Percentiles rank a stretch among this genome's conserved stretches.
Evolutionary conservation across 2,797 vertebrate species (phyloP).

Genomic region (Micromesistius poutassou): DNA sequence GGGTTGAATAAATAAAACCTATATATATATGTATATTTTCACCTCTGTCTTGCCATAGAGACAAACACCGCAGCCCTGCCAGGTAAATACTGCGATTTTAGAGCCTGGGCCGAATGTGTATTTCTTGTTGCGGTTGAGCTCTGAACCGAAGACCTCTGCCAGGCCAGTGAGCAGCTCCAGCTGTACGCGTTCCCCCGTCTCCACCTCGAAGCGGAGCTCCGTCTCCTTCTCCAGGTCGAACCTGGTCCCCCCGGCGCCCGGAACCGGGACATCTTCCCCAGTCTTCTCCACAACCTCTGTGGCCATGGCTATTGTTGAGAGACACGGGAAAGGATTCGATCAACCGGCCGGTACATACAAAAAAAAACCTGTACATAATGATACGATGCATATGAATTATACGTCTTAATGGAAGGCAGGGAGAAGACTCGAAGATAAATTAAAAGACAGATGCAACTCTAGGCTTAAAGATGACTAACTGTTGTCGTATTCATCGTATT

Average conservation of each 20-base stretch:
- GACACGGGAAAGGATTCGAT: background rate
- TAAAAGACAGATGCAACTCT: no score
- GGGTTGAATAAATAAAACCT: background rate
- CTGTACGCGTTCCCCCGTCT: slow-evolving; percentile 85
- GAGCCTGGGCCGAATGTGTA: slow-evolving; percentile 91
- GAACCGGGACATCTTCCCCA: slow-evolving; percentile 61
- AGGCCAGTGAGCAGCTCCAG: slow-evolving; percentile 89
- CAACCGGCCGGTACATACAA: background rate
- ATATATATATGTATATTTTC: slow-evolving; percentile 11
- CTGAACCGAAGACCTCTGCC: slow-evolving; percentile 94
- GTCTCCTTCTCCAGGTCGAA: slow-evolving; percentile 95
- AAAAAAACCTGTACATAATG: background rate
- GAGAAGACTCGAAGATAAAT: no score
- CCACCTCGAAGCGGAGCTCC: slow-evolving; percentile 95
- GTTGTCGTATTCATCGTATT: no score
- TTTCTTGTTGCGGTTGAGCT: slow-evolving; percentile 95
- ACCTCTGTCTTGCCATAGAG: slow-evolving; percentile 93
- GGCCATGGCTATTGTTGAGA: slow-evolving; percentile 59
- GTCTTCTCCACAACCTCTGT: slow-evolving; percentile 68
- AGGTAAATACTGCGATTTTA: slow-evolving; percentile 96
- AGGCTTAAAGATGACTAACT: no score
- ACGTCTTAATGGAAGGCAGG: background rate
- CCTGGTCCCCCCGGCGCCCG: slow-evolving; percentile 62
- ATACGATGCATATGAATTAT: background rate
- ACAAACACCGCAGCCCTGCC: slow-evolving; percentile 92